Percentiles rank a stretch among this genome's conserved stretches.
Evolutionary conservation across 1,140 invertebrate genomes (phyloP).

Genomic region (Oreohelix idahoensis): DNA sequence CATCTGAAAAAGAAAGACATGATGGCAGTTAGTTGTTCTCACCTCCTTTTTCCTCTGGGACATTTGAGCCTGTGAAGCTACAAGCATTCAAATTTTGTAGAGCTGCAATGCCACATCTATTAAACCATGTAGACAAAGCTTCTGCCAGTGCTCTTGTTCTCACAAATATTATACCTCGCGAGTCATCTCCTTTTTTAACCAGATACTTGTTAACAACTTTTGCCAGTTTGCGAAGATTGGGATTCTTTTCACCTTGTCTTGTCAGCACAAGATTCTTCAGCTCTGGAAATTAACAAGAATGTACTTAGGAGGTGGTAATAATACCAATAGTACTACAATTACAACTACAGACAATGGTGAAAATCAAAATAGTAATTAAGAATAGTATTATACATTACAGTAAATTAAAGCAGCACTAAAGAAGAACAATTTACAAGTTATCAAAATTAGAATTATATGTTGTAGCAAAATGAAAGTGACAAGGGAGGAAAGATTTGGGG

Average conservation of each 20-base stretch:
- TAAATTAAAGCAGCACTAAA: no score
- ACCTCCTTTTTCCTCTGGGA: slow-evolving; percentile 21
- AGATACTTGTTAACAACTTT: slow-evolving; percentile 12
- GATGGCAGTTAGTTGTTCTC: background rate
- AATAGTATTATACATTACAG: no score
- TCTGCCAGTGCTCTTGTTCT: slow-evolving; percentile 43
- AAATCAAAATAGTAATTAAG: no score
- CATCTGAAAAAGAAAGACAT: background rate
- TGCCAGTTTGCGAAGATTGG: slow-evolving; percentile 39
- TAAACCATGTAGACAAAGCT: slow-evolving; percentile 47
- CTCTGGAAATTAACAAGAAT: background rate
- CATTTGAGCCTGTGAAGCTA: slow-evolving; percentile 17
- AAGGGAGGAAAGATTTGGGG: no score
- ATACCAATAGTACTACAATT: no score
- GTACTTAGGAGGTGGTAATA: no score
- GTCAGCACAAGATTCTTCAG: background rate
- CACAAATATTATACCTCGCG: slow-evolving; percentile 50
- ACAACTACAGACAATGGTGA: no score
- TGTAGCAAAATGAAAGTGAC: no score
- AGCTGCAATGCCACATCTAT: background rate
- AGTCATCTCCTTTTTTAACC: slow-evolving; percentile 28
- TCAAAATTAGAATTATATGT: no score
- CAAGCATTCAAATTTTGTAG: slow-evolving; percentile 5
- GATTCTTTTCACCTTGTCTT: slow-evolving; percentile 25
- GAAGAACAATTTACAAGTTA: no score